Conservation (phyloP, 1,140 invertebrate genomes). For the Diabrotica undecimpunctata region DNA sequence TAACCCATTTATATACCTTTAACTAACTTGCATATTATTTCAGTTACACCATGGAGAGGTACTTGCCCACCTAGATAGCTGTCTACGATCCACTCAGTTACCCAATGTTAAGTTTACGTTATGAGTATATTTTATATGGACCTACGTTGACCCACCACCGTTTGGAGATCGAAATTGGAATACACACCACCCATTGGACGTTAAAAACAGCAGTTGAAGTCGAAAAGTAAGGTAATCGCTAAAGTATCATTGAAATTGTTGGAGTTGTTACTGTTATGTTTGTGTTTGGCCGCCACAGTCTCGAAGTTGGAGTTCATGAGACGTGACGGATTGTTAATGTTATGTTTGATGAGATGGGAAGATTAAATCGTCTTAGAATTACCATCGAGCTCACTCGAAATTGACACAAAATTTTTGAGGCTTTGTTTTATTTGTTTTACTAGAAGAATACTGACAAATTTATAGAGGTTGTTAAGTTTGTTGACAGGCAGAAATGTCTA, state of each 20-base stretch:
- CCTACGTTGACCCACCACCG: not conserved
- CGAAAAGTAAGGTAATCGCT: not conserved
- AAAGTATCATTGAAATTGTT: not conserved
- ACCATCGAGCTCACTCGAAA: too few relatives aligned
- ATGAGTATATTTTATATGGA: not conserved
- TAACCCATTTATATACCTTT: too few relatives aligned
- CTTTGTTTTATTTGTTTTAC: too few relatives aligned
- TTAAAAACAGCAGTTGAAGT: slow-evolving; percentile 1
- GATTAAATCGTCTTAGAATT: too few relatives aligned
- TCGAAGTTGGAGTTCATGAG: not conserved
- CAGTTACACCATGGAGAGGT: not conserved
- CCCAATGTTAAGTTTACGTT: slow-evolving; percentile 2
- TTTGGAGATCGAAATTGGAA: not conserved
- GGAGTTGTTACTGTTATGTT: not conserved
- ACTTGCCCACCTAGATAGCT: not conserved
- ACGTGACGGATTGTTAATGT: not conserved
- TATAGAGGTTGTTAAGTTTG: too few relatives aligned
- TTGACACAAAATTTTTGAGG: too few relatives aligned
- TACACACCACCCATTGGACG: not conserved
- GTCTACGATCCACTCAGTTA: not conserved
- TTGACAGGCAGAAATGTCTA: too few relatives aligned
- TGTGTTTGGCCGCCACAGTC: not conserved
- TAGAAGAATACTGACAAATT: too few relatives aligned
- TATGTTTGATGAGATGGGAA: not conserved
- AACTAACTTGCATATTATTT: not conserved